Evolutionary conservation across 2,888 invertebrate genomes (phyloP).

Genomic region (Fissipunctia ypsillon): DNA sequence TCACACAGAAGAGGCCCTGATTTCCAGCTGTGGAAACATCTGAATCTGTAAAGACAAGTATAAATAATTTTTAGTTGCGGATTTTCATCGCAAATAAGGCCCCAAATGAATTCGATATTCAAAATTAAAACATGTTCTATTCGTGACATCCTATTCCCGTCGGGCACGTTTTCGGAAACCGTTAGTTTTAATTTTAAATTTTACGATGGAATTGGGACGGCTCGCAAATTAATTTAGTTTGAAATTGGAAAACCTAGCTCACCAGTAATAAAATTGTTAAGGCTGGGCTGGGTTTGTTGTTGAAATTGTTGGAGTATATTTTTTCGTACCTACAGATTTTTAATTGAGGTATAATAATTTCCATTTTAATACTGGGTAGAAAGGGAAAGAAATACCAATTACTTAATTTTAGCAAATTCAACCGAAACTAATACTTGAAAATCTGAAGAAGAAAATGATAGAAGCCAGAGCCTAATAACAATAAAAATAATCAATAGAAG

Average conservation of each 20-base stretch:
- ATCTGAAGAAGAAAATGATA: background rate
- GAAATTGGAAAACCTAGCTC: constrained; percentile 49
- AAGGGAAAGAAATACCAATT: background rate
- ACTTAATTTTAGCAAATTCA: background rate
- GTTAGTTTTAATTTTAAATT: constrained; percentile 59
- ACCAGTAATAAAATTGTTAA: constrained; percentile 21
- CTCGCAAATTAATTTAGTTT: constrained; percentile 50
- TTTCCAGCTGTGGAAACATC: background rate
- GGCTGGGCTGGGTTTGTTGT: constrained; percentile 10
- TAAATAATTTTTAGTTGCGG: background rate
- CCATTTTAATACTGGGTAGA: background rate
- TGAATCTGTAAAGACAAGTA: background rate
- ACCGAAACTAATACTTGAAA: too few species aligned
- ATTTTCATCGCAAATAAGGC: background rate
- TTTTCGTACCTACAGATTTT: background rate
- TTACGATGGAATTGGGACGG: constrained; percentile 45
- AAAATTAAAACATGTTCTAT: constrained; percentile 50
- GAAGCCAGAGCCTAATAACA: background rate
- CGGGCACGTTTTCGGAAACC: constrained; percentile 39
- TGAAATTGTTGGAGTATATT: constrained; percentile 4
- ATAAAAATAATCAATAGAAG: background rate
- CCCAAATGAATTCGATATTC: constrained; percentile 42
- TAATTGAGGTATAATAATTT: background rate
- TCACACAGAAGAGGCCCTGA: background rate
- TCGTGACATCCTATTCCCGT: constrained; percentile 28